phyloP scores from a whole-genome alignment of 1,140 invertebrate genomes.

The Drosophila insularis region DNA sequence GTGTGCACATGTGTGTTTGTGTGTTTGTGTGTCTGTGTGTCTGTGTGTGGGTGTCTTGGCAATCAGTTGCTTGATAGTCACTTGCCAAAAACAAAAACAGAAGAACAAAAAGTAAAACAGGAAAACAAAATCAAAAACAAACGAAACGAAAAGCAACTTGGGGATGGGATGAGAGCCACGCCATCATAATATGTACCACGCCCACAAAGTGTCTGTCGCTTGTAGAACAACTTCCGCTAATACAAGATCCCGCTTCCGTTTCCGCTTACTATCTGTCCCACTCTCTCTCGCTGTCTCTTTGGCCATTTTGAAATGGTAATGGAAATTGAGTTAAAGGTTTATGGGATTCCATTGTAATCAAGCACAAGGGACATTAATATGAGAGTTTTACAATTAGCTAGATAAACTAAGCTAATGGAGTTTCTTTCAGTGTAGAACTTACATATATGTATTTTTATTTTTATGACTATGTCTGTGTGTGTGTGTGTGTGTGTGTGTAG shows the following conservation, averaged over 20 bases:
- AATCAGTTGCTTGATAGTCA: conserved; percentile 43
- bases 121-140: conserved; percentile 1
- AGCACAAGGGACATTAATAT: background rate
- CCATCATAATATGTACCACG: background rate
- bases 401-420: background rate
- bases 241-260: conserved; percentile 64
- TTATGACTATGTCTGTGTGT: background rate
- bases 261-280: conserved; percentile 22
- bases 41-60: conserved; percentile 2
- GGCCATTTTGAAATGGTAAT: conserved; percentile 54
- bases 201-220: conserved; percentile 23
- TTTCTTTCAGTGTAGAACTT: background rate
- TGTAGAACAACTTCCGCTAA: conserved; percentile 63
- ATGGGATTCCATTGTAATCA: conserved; percentile 55
- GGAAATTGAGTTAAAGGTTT: conserved; percentile 69
- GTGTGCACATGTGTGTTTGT: background rate
- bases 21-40: conserved; percentile 4
- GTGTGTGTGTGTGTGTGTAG: background rate
- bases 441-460: too few relatives aligned
- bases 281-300: conserved; percentile 8
- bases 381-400: background rate
- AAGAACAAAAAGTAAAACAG: background rate
- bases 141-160: background rate
- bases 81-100: background rate
- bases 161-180: conserved; percentile 16